phyloP scores from a whole-genome alignment of 1,140 invertebrate species.

The Hyposmocoma kahamanoa region DNA sequence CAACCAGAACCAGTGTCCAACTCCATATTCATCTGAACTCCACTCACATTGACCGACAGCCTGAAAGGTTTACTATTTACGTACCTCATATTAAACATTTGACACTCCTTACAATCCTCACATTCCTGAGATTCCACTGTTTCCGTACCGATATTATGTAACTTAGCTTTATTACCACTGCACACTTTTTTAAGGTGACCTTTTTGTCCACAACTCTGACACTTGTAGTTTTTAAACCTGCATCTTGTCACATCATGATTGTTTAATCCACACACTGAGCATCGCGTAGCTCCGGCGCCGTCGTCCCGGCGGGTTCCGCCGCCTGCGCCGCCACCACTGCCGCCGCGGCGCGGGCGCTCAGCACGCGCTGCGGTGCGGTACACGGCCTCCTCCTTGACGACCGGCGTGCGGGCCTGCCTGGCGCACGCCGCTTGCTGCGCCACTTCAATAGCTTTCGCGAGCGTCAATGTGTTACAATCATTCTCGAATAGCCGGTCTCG shows the following conservation, averaged over 20 bases:
- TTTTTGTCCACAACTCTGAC: background rate
- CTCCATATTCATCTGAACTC: background rate
- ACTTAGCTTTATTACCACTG: background rate
- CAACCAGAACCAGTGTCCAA: background rate
- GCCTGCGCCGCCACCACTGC: too few species aligned
- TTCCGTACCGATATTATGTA: background rate
- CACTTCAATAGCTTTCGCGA: background rate
- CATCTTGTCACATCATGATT: background rate
- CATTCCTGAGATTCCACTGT: background rate
- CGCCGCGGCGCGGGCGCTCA: too few species aligned
- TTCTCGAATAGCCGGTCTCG: background rate
- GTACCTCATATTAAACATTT: constrained; percentile 1
- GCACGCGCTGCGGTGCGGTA: background rate
- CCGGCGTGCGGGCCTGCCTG: background rate
- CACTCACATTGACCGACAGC: background rate
- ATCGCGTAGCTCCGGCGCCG: background rate
- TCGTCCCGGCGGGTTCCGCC: background rate
- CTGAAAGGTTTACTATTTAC: background rate
- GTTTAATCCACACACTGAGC: background rate
- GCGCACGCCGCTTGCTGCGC: background rate
- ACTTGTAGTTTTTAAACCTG: background rate
- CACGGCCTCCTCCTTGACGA: constrained; percentile 1
- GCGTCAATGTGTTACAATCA: background rate
- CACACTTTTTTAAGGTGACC: constrained; percentile 3
- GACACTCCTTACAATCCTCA: constrained; percentile 1